Percentiles rank a stretch among this genome's conserved stretches.
Conservation (phyloP, 1,140 invertebrate genomes). For the Chrysomallon squamiferum region DNA sequence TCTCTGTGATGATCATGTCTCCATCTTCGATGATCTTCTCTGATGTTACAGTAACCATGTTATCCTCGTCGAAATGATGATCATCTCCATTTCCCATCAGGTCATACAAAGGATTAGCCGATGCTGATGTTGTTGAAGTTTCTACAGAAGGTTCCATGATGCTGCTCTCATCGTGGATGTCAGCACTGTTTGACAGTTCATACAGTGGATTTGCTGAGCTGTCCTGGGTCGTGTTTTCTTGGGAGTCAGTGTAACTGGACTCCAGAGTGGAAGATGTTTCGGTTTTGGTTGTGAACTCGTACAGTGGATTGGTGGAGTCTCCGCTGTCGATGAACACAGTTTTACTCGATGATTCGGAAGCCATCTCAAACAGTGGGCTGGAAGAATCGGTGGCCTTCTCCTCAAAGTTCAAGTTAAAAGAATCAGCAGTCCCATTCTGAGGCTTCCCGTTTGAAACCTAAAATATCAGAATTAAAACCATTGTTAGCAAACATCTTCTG, state of each 20-base stretch:
- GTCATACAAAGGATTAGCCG: constrained; percentile 18
- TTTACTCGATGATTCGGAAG: background rate
- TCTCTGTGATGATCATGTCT: background rate
- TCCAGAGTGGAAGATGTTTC: background rate
- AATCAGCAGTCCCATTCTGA: constrained; percentile 17
- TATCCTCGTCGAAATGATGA: background rate
- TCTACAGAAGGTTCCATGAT: background rate
- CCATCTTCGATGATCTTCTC: background rate
- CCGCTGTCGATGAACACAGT: background rate
- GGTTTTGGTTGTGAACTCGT: constrained; percentile 21
- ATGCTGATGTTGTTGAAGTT: background rate
- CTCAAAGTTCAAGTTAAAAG: constrained; percentile 13
- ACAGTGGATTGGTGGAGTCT: constrained; percentile 26
- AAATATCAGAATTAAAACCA: background rate
- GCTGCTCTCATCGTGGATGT: background rate
- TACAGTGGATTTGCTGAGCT: constrained; percentile 30
- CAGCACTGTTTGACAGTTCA: constrained; percentile 9
- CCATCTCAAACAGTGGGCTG: constrained; percentile 24
- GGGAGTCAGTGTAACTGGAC: background rate
- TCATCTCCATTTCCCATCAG: constrained; percentile 8
- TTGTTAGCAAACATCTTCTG: background rate
- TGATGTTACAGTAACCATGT: background rate
- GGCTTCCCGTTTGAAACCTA: constrained; percentile 7
- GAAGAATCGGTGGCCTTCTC: constrained; percentile 1
- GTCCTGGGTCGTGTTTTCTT: constrained; percentile 15